Evolutionary conservation across 2,888 invertebrate species (phyloP).

Genomic region (Tinea semifulvella): DNA sequence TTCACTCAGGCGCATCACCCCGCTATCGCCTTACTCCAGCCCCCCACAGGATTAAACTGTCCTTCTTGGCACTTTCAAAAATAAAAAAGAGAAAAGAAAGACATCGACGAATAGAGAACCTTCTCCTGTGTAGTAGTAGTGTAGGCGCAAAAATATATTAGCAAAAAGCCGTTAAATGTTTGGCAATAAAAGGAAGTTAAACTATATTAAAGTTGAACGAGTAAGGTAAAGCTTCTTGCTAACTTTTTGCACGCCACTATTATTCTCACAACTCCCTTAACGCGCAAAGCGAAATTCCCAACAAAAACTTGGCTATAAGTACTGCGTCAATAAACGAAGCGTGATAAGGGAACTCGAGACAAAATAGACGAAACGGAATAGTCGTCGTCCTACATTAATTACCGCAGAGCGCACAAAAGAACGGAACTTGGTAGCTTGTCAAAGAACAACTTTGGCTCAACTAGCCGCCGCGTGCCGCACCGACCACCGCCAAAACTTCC

Average conservation of each 20-base stretch:
- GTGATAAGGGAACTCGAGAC: conserved; percentile 36
- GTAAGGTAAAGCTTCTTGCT: conserved; percentile 8
- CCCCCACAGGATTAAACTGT: too few relatives aligned
- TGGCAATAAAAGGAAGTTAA: conserved; percentile 12
- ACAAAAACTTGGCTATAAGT: conserved; percentile 11
- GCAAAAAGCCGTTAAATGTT: conserved; percentile 7
- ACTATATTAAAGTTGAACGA: conserved; percentile 14
- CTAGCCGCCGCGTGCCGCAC: conserved; percentile 10
- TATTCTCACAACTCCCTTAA: conserved; percentile 12
- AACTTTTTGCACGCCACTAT: conserved; percentile 12
- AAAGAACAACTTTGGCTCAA: conserved; percentile 32
- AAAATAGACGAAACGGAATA: conserved; percentile 25
- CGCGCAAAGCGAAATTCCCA: conserved; percentile 12
- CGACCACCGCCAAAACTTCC: conserved; percentile 9
- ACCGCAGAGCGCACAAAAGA: conserved; percentile 36
- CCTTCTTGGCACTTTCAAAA: too few relatives aligned
- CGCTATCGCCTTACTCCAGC: too few relatives aligned
- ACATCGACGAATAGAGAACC: too few relatives aligned
- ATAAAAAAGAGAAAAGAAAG: too few relatives aligned
- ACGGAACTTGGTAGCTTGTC: conserved; percentile 29
- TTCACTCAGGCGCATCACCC: too few relatives aligned
- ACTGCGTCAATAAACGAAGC: conserved; percentile 24
- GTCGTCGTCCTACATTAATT: conserved; percentile 47
- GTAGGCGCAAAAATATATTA: conserved; percentile 4
- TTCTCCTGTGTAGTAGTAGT: too few relatives aligned